Conservation (phyloP, 1,140 invertebrate species). For the Drosophila cardini region DNA sequence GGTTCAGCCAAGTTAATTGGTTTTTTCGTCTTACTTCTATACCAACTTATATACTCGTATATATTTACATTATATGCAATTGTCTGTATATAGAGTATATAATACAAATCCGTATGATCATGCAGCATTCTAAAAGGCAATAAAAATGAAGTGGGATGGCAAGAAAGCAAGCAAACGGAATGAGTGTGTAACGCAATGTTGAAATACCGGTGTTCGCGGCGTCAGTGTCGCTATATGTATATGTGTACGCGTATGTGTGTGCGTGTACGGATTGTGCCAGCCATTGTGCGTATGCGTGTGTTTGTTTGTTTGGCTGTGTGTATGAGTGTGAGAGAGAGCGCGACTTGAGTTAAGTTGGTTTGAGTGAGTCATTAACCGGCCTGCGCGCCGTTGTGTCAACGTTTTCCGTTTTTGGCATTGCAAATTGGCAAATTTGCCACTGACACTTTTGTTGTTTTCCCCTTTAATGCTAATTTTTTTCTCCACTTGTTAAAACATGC, state of each 20-base stretch:
- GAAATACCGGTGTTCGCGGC: constrained; percentile 70
- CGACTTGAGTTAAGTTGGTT: constrained; percentile 54
- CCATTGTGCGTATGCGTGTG: neutral
- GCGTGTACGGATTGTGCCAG: constrained; percentile 1
- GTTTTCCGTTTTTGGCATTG: constrained; percentile 39
- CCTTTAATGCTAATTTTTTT: constrained; percentile 11
- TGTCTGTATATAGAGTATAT: constrained; percentile 1
- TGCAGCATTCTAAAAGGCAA: constrained; percentile 34
- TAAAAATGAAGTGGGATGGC: constrained; percentile 43
- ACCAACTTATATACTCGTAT: neutral
- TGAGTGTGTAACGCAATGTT: constrained; percentile 60
- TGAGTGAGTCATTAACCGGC: constrained; percentile 79
- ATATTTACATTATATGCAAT: neutral
- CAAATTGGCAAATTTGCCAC: constrained; percentile 37
- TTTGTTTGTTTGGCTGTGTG: neutral
- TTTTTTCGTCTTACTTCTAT: constrained; percentile 21
- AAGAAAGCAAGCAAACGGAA: constrained; percentile 36
- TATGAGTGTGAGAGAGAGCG: constrained; percentile 13
- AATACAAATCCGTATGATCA: constrained; percentile 23
- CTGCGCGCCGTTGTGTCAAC: constrained; percentile 40
- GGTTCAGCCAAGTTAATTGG: constrained; percentile 28
- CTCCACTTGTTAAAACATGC: constrained; percentile 32
- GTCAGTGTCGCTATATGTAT: constrained; percentile 28
- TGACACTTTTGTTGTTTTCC: constrained; percentile 24
- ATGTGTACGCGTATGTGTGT: constrained; percentile 18